Evolutionary conservation across 1,140 invertebrate genomes (phyloP).

Genomic region (Trypoxylus dichotomus): DNA sequence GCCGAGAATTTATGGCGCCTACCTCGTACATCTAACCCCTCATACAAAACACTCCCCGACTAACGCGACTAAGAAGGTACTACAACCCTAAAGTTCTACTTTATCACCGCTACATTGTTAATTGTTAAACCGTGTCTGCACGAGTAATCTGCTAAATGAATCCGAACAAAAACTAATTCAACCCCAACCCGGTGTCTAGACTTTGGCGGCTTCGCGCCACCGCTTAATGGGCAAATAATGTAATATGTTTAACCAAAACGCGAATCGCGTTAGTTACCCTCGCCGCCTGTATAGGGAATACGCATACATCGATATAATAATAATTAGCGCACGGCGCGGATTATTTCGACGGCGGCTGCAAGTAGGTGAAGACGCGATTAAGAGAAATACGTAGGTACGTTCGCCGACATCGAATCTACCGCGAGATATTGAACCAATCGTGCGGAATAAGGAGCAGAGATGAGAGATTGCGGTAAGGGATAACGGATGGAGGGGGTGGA

Average conservation of each 20-base stretch:
- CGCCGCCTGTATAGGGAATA: neutral
- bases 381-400: neutral
- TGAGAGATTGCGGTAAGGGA: neutral
- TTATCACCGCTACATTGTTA: neutral
- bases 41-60: too few relatives aligned
- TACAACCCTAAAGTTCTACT: neutral
- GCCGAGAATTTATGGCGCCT: too few relatives aligned
- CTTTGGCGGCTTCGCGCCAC: neutral
- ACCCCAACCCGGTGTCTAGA: neutral
- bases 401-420: neutral
- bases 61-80: neutral
- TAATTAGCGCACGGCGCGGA: neutral
- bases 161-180: neutral
- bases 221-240: neutral
- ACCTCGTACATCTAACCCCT: too few relatives aligned
- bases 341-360: neutral
- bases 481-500: neutral
- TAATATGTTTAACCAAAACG: neutral
- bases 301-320: neutral
- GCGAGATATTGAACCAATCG: neutral
- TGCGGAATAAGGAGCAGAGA: neutral
- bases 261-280: neutral
- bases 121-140: neutral
- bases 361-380: neutral
- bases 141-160: neutral